Evolutionary conservation across 2,888 invertebrate species (phyloP), one percentile per base, ranked within the genome.

Genomic region (Byasa hedistus): DNA sequence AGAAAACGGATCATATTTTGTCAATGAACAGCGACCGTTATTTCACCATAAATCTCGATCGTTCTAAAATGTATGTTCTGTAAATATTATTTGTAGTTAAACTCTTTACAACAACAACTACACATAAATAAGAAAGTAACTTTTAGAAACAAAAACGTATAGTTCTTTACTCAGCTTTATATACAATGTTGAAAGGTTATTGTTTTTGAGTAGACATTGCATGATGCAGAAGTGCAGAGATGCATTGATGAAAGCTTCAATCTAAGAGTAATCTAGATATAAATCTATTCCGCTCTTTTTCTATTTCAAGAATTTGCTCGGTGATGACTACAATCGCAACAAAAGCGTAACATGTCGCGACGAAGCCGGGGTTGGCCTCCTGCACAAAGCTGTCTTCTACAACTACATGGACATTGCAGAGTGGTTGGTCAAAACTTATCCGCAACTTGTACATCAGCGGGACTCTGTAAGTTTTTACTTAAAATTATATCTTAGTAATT

Each of bases 321-420:
- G 87, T 63, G 73, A 78, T 0, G 89, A 87, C 51, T 86, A 87
- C 79, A 90, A 86, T 70, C 84, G 87, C 0, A 84, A 84, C 68
- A 90, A 87, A 76, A 82, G 79, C 65, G 83, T 85, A 57, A 77
- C 77, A 75, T 94, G 95, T 60, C 94, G 94, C 73, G 96, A 96
- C 80, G 92, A 94, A 61, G 93, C 94, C 0, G 96, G 96, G 0
- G 94, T 94, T 17, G 95, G 95, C 0, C 86, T 97, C 52, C 88
- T 97, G 32, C 97, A 97, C 83, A 96, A 96, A 76, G 96, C 96
- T 0, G 94, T 97, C 19, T 95, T 94, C 80, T 94, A 95, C 80
- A 95, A 95, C 80, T 94, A 94, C 76, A 93, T 92, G 73, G 94
- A 95, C 70, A 94, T 97, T 68, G 93, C 95, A 19, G 93, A 94